These are phyloP conservation scores for Nymphalis io DNA, from an alignment of 1,140 invertebrate genomes.

Conservation along the genomic window DNA sequence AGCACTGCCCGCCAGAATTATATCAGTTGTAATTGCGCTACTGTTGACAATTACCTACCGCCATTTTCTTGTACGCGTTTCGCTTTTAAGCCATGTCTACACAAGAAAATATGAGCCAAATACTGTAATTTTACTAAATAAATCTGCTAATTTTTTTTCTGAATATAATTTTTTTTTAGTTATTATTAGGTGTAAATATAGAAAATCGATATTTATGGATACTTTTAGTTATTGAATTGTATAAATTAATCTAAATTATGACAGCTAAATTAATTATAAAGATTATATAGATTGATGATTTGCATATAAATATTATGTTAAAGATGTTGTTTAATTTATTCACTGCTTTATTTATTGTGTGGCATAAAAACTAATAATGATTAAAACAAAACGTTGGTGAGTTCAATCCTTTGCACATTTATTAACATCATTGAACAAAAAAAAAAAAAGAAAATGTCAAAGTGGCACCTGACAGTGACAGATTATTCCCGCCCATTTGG, in stretches of 20 bases:
- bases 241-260: too few relatives aligned
- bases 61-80: constrained; percentile 8
- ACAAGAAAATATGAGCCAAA: not conserved
- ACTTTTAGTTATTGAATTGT: too few relatives aligned
- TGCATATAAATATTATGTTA: too few relatives aligned
- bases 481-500: constrained; percentile 30
- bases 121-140: too few relatives aligned
- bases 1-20: constrained; percentile 8
- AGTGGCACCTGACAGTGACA: constrained; percentile 36
- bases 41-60: constrained; percentile 1
- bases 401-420: not conserved
- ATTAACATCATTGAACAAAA: constrained; percentile 12
- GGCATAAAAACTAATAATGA: not conserved
- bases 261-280: too few relatives aligned
- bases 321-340: too few relatives aligned
- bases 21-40: constrained; percentile 13
- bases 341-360: not conserved
- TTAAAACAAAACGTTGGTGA: not conserved
- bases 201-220: too few relatives aligned
- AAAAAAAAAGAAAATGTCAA: constrained; percentile 19
- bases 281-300: too few relatives aligned
- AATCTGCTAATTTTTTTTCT: too few relatives aligned
- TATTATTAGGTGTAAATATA: too few relatives aligned
- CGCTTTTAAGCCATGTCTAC: not conserved
- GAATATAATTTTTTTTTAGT: too few relatives aligned